Evolutionary conservation across 2,888 invertebrate genomes (phyloP), one percentile per base, ranked within the genome.

Genomic region (Phragmatobia fuliginosa): DNA sequence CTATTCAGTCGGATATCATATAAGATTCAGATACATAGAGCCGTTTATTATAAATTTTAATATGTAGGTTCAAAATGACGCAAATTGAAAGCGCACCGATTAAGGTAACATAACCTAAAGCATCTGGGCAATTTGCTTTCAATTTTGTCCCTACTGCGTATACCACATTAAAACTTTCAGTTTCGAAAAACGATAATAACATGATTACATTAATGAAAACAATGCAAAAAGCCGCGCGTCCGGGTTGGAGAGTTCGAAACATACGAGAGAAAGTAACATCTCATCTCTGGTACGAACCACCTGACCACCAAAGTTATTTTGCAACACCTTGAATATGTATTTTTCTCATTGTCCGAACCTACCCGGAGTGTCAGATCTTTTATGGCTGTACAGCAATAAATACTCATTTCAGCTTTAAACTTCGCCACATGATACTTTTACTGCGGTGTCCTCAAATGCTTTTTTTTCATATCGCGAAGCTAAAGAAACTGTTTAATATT

Each of bases 131-230:
- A 88, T 87, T 90, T 88, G 89, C 91, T 91, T 91, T 92, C 89
- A 87, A 86, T 90, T 91, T 90, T 91, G n/a, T 86, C 87, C 84
- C 87, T 80, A 86, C 82, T 87, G 82, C 78, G 85, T 89, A 88
- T 87, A 87, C 84, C 85, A 86, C 85, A 89, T 90, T 89, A 88
- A 86, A 84, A 92, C 92, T 93, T 93, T 93, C 93, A 89, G 89
- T 92, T 91, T 92, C 90, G 84, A 77, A 82, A 82, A 75, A 74
- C 79, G 85, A 86, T 88, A 89, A 90, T 91, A 90, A 91, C 87
- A 91, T 90, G 89, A 91, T 88, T 86, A 83, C 86, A 90, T 90
- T 89, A 90, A 91, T 88, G 89, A 91, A 93, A 92, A 93, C 92
- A 93, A 92, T 92, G 89, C 88, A 88, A 87, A 88, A 89, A 88